Percentiles rank a stretch among this genome's conserved stretches.
Evolutionary conservation across 35 echinoderm and acorn worm genomes (phyloP).

Genomic region (Lytechinus variegatus): DNA sequence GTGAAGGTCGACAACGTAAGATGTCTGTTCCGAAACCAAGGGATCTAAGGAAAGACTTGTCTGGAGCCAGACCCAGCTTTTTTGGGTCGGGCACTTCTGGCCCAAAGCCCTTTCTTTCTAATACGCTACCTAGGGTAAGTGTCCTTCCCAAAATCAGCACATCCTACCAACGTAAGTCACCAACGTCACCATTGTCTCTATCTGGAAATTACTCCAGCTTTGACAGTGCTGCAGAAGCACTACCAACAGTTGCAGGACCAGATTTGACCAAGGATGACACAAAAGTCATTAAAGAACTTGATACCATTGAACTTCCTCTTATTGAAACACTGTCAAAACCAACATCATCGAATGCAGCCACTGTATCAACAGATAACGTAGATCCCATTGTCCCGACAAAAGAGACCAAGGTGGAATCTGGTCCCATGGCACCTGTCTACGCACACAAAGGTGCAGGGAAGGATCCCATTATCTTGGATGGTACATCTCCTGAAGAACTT

Average conservation of each 20-base stretch:
- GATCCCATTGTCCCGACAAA: not conserved
- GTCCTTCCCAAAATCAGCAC: constrained; percentile 59
- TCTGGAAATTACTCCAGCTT: not conserved
- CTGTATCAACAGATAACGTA: not conserved
- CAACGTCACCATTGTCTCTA: constrained; percentile 6
- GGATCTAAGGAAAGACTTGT: constrained; percentile 20
- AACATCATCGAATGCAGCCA: not conserved
- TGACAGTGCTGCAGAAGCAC: not conserved
- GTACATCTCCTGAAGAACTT: constrained; percentile 18
- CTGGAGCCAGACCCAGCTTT: not conserved
- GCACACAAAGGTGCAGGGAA: not conserved
- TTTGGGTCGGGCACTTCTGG: not conserved
- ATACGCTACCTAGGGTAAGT: constrained; percentile 51
- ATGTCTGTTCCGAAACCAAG: constrained; percentile 50
- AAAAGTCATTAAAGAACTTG: not conserved
- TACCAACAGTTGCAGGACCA: not conserved
- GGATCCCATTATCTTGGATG: not conserved
- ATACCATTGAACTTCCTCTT: constrained; percentile 22
- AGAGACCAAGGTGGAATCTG: constrained; percentile 4
- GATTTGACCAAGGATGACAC: not conserved
- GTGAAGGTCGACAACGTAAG: constrained; percentile 6
- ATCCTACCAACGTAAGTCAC: constrained; percentile 39
- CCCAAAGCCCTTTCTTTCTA: not conserved
- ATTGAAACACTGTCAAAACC: constrained; percentile 32
- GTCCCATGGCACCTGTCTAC: constrained; percentile 31